Conservation (phyloP, 2,797 vertebrate genomes). For the Anas georgica region DNA sequence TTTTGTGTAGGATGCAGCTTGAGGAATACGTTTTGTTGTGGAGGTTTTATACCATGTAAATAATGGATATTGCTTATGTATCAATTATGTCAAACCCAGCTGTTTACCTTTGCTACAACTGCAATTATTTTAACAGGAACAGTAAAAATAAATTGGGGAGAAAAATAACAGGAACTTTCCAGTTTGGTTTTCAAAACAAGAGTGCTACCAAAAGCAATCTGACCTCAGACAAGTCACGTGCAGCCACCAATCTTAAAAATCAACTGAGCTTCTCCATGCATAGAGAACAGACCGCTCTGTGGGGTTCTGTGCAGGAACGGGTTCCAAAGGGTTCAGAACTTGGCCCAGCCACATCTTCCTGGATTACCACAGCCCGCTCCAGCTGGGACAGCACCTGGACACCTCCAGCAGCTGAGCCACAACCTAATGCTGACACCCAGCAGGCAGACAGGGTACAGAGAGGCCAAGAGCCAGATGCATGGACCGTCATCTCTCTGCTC, state of each 20-base stretch:
- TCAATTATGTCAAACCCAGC: conserved; percentile 3
- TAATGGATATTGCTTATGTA: not conserved
- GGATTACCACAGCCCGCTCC: not conserved
- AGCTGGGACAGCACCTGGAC: not conserved
- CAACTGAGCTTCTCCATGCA: not conserved
- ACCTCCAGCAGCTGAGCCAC: not conserved
- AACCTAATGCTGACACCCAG: rapidly evolving
- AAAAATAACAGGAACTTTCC: not conserved
- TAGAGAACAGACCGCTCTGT: not conserved
- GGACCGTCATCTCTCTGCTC: not conserved
- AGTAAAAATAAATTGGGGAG: conserved; percentile 25
- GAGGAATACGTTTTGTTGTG: not conserved
- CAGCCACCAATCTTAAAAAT: conserved; percentile 21
- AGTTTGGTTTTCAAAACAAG: not conserved
- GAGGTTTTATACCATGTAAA: not conserved
- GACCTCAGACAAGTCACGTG: not conserved
- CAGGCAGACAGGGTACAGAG: rapidly evolving
- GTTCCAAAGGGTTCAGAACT: not conserved
- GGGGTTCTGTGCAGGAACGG: not conserved
- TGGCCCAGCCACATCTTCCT: not conserved
- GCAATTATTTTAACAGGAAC: conserved; percentile 39
- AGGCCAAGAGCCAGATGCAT: not conserved
- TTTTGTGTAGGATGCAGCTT: not conserved
- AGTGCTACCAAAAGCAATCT: not conserved
- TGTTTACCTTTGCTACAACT: conserved; percentile 23